Percentiles rank a stretch among this genome's conserved stretches.
Evolutionary conservation across 2,797 vertebrate genomes (phyloP).

Genomic region (Fundulus diaphanus): DNA sequence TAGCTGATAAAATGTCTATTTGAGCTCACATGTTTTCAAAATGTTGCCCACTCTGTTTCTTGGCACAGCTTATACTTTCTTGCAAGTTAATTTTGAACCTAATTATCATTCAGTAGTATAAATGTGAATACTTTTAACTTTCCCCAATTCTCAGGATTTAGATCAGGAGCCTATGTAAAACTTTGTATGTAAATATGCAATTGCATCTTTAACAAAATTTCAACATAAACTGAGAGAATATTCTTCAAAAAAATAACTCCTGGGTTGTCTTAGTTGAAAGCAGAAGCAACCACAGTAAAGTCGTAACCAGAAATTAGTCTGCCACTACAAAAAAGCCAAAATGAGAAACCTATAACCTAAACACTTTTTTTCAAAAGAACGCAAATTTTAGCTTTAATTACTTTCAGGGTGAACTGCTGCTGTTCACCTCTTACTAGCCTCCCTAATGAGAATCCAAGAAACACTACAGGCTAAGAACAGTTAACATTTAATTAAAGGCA

Average conservation of each 20-base stretch:
- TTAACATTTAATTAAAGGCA: slow-evolving; percentile 4
- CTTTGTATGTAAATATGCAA: not conserved
- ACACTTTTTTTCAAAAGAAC: not conserved
- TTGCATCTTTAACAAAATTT: not conserved
- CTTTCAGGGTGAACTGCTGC: slow-evolving; percentile 2
- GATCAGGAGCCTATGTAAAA: not conserved
- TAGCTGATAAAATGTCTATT: too few relatives aligned
- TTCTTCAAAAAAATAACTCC: not conserved
- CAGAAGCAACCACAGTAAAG: too few relatives aligned
- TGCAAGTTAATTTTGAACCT: too few relatives aligned
- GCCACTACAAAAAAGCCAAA: not conserved
- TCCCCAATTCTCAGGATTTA: too few relatives aligned
- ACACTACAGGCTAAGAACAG: slow-evolving; percentile 3
- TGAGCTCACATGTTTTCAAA: too few relatives aligned
- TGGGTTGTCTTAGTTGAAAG: not conserved
- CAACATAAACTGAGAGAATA: not conserved
- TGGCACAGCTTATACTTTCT: too few relatives aligned
- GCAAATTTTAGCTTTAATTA: slow-evolving; percentile 2
- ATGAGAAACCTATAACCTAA: not conserved
- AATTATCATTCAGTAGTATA: too few relatives aligned
- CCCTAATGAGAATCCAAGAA: not conserved
- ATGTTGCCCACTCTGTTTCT: too few relatives aligned
- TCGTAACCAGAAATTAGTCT: too few relatives aligned
- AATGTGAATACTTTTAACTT: too few relatives aligned
- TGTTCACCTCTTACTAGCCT: not conserved